A percentile compares a stretch with the other conserved stretches of the same genome.
phyloP scores from a whole-genome alignment of 2,113 vertebrate genomes.

The Ciconia stormi region DNA sequence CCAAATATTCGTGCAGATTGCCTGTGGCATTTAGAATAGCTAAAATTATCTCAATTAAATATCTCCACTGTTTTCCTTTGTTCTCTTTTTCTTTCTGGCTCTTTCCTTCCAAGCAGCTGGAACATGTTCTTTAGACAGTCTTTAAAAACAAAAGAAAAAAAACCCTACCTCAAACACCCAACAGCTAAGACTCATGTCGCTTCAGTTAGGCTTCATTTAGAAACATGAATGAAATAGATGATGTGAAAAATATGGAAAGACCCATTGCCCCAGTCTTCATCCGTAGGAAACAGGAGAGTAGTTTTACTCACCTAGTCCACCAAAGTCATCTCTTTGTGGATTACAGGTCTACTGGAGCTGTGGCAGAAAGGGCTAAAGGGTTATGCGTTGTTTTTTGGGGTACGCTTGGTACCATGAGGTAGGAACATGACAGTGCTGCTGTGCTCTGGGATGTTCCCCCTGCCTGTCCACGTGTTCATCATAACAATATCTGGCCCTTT shows the following conservation, averaged over 20 bases:
- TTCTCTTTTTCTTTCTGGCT: conserved; percentile 28
- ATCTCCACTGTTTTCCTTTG: conserved; percentile 39
- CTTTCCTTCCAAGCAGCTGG: conserved; percentile 42
- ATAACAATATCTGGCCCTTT: background rate
- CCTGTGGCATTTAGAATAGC: conserved; percentile 40
- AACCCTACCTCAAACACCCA: background rate
- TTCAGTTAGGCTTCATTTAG: background rate
- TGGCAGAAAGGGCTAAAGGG: background rate
- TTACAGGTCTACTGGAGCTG: background rate
- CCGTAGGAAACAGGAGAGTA: background rate
- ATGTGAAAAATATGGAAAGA: background rate
- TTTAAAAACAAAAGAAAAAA: background rate
- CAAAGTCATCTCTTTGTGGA: background rate
- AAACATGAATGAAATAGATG: background rate
- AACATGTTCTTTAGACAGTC: background rate
- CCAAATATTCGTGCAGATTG: background rate
- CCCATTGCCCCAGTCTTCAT: background rate
- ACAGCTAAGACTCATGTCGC: background rate
- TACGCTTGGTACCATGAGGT: fast-evolving
- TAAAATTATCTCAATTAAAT: conserved; percentile 63
- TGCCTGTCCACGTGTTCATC: background rate
- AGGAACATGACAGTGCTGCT: background rate
- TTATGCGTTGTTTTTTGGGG: background rate
- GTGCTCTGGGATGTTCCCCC: background rate
- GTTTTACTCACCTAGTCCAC: background rate